Evolutionary conservation across 2,113 vertebrate species (phyloP), one percentile per base, ranked within the genome.

Genomic region (Malurus melanocephalus): DNA sequence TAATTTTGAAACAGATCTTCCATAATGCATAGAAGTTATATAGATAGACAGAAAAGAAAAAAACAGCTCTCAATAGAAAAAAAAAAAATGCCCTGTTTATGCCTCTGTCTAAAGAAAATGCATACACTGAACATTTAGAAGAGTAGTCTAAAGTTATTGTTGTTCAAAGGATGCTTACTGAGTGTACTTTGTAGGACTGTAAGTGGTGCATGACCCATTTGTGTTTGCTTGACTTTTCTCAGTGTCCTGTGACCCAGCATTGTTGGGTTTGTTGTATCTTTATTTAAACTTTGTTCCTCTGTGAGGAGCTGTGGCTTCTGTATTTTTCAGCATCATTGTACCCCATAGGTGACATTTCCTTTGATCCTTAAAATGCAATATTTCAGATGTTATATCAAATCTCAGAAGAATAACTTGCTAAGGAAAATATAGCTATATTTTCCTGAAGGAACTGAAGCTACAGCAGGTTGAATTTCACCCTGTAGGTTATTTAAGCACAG

Each of bases 311-410:
- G 57, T 84, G 67, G 62, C 56, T 94, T 80, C 81, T 76, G 60
- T 86, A n/a, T 90, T 90, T 88, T 80, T 90, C 66, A 90, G 59
- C 53, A 68, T 79, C 51, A 42, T 28, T 35, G 46, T 85, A 68
- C 72, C 64, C 85, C 38, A 73, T 46, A 65, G 73, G 53, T 80
- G 65, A 88, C 73, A 88, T 88, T 88, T 93, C 74, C 69, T 88
- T 86, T 94, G 85, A 92, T 89, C 85, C 76, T 94, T 92, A 91
- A 89, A 94, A 83, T 91, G 73, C 11, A 83, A 6, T 56, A 67
- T 91, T 93, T 95, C 76, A 89, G 73, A 80, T 88, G 46, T 89
- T 94, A 78, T 77, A 85, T 62, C 72, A 57, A 75, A 92, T 49
- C 76, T 94, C 85, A 60, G 46, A 86, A 67, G 73, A 80, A 33